Conservation (phyloP, 1,140 invertebrate species). For the Grapholita molesta region DNA sequence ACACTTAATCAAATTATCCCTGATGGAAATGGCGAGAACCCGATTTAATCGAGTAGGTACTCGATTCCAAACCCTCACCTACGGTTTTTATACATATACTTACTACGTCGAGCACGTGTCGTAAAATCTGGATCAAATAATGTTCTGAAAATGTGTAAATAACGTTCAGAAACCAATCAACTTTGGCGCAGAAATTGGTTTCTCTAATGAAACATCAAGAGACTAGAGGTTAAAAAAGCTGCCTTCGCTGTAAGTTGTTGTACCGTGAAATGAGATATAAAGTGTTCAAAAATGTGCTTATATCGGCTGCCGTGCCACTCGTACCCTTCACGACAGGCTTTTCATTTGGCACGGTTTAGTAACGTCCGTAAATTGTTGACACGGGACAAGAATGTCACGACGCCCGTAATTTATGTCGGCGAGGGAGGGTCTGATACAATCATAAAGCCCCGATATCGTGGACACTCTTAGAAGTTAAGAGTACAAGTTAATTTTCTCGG, state of each 20-base stretch:
- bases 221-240: slow-evolving; percentile 36
- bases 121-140: not conserved
- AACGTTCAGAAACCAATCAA: slow-evolving; percentile 46
- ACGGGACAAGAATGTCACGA: not conserved
- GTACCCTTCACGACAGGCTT: slow-evolving; percentile 28
- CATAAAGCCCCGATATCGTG: not conserved
- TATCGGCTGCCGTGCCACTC: slow-evolving; percentile 34
- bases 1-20: not conserved
- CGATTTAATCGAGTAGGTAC: not conserved
- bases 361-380: slow-evolving; percentile 1
- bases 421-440: not conserved
- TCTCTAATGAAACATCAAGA: slow-evolving; percentile 42
- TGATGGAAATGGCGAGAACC: not conserved
- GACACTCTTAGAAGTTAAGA: not conserved
- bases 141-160: slow-evolving; percentile 31
- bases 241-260: slow-evolving; percentile 45
- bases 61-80: not conserved
- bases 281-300: slow-evolving; percentile 63
- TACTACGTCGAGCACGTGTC: not conserved
- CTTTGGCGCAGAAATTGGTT: slow-evolving; percentile 60
- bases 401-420: not conserved
- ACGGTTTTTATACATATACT: not conserved
- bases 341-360: slow-evolving; percentile 30
- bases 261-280: slow-evolving; percentile 72
- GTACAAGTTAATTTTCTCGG: not conserved